phyloP scores from a whole-genome alignment of 1,140 invertebrate genomes.

The Parasteatoda tepidariorum region DNA sequence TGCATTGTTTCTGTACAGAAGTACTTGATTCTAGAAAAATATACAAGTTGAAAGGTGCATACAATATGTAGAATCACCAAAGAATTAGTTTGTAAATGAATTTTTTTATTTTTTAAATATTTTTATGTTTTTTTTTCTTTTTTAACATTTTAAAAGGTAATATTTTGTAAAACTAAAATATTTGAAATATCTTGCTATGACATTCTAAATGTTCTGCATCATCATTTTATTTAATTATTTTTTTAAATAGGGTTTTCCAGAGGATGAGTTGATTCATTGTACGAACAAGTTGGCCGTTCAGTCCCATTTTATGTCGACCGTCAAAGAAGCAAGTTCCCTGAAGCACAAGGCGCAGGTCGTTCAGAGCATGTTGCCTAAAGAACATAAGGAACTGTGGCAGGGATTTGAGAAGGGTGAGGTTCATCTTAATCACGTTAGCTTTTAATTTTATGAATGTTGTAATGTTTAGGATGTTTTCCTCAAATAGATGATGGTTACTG shows the following conservation, averaged over 20 bases:
- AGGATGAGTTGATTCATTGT: slow-evolving; percentile 71
- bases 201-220: not conserved
- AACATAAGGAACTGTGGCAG: slow-evolving; percentile 96
- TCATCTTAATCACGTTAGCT: not conserved
- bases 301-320: slow-evolving; percentile 91
- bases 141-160: not conserved
- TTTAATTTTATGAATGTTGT: not conserved
- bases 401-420: slow-evolving; percentile 89
- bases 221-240: slow-evolving; percentile 20
- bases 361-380: slow-evolving; percentile 96
- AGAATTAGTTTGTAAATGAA: no score
- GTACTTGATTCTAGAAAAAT: no score
- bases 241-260: slow-evolving; percentile 70
- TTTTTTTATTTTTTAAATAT: no score
- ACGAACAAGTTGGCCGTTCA: slow-evolving; percentile 85
- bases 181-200: not conserved
- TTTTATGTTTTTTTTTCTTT: no score
- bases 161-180: not conserved
- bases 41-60: no score
- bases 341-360: slow-evolving; percentile 94
- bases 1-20: no score
- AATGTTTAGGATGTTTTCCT: no score
- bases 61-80: no score
- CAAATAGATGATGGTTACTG: no score
- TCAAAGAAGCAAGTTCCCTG: slow-evolving; percentile 97